phyloP scores from a whole-genome alignment of 2,888 invertebrate species.

The Campopleginae sp. region DNA sequence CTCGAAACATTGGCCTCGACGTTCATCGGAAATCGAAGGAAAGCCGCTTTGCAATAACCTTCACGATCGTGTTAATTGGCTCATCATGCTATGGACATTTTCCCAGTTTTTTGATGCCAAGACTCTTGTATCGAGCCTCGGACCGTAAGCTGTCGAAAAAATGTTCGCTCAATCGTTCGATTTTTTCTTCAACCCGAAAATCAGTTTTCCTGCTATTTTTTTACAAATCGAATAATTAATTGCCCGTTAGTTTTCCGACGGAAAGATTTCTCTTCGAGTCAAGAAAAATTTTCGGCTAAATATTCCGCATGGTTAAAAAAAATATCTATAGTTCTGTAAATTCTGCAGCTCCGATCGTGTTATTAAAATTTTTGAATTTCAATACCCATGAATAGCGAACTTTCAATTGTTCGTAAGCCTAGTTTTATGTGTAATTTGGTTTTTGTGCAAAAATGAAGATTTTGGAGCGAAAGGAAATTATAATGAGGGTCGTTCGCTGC shows the following conservation, averaged over 20 bases:
- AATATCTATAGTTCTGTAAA: not conserved
- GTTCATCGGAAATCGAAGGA: not conserved
- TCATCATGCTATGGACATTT: not conserved
- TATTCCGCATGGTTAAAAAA: not conserved
- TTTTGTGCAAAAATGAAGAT: not conserved
- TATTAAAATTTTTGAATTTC: not conserved
- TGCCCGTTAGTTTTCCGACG: not conserved
- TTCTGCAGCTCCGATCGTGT: not conserved
- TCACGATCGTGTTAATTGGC: not conserved
- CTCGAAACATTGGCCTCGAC: not conserved
- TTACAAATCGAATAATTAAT: not conserved
- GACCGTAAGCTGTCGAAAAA: not conserved
- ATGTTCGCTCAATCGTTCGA: too few relatives aligned
- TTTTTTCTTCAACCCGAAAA: not conserved
- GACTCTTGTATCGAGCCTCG: not conserved
- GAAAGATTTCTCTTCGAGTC: not conserved
- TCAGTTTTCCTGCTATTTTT: not conserved
- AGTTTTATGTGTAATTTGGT: not conserved
- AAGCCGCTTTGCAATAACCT: not conserved
- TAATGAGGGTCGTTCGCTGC: slow-evolving; percentile 17
- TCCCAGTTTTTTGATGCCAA: not conserved
- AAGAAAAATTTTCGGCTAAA: not conserved
- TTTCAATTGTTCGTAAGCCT: not conserved
- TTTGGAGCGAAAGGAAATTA: not conserved
- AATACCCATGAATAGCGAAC: not conserved